Evolutionary conservation across 2,888 invertebrate species (phyloP), one percentile per base, ranked within the genome.

Genomic region (Pristionchus japonicus): DNA sequence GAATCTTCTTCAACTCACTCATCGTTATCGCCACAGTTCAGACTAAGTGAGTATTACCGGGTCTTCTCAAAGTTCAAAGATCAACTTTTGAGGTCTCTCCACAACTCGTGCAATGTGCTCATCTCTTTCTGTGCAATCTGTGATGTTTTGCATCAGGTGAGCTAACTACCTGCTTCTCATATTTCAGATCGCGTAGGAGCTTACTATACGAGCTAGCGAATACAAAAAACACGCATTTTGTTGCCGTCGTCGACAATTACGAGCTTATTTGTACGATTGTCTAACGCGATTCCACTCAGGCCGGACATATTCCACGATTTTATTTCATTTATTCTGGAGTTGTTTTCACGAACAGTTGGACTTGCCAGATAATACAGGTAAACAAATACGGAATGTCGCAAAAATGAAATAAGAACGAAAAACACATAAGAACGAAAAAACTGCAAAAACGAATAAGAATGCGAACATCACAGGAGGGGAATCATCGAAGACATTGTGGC

Each of bases 261-360:
- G 4, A 82, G 1, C 3, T 11, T 13, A 15, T 3, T 31, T 7
- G 9, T 34, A 34, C 31, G 17, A 15, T 17, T 34, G 31, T 1
- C 1, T 34, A 37, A 70, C 23, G 3, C 9, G 23, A 17, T n/a
- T 47, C 2, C 27, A 17, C 37, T 47, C 64, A 85, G 85, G 64
- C 64, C 2, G 85, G 85, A 4, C 85, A 85, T 64, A 85, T 85
- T 43, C 61, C 85, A n/a, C 85, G 85, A 7, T 37, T 85, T n/a
- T 64, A 85, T 27, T 85, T 40, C 64, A 85, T 85, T 31, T 85
- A 40, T 43, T 85, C 85, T 11, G 85, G 85, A 40, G 64, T 85
- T 27, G 85, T 85, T 6, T 85, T 64, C 40, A 85, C 85, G 3
- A 85, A 85, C 61, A 85, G 85, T 40, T 85, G 85, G 85, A 13